Percentiles rank a stretch among this genome's conserved stretches.
phyloP scores from a whole-genome alignment of 2,113 vertebrate species.

The Catagonus wagneri region DNA sequence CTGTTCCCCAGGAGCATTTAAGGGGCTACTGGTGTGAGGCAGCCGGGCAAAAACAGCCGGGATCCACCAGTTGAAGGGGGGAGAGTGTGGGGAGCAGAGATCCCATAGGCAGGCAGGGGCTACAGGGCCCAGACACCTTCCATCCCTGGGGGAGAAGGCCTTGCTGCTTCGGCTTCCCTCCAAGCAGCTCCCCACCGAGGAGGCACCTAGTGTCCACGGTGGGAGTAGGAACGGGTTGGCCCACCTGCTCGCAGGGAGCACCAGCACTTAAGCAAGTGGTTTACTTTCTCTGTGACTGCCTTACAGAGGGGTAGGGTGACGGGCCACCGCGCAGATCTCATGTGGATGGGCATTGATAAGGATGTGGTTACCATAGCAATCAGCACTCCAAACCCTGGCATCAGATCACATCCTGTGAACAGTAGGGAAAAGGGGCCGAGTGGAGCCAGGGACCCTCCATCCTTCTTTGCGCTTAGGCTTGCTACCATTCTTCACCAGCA shows the following conservation, averaged over 20 bases:
- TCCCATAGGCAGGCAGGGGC: not conserved
- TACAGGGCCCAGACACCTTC: not conserved
- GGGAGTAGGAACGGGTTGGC: not conserved
- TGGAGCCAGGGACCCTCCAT: not conserved
- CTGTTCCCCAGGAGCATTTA: not conserved
- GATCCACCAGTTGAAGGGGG: not conserved
- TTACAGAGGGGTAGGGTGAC: not conserved
- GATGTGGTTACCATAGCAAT: constrained; percentile 59
- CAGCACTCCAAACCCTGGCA: not conserved
- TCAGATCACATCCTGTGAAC: not conserved
- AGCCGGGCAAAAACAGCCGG: not conserved
- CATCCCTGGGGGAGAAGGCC: not conserved
- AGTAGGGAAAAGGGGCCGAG: not conserved
- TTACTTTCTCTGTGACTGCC: constrained; percentile 12
- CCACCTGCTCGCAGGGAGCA: not conserved
- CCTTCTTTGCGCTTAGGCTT: not conserved
- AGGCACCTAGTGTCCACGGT: not conserved
- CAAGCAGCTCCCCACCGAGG: not conserved
- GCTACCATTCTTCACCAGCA: not conserved
- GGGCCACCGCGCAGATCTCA: not conserved
- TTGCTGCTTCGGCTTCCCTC: not conserved
- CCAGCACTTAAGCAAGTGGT: not conserved
- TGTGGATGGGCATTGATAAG: not conserved
- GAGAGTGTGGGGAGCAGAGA: not conserved
- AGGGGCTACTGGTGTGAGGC: not conserved